These are phyloP conservation scores for Catagonus wagneri DNA, from an alignment of 2,113 vertebrate species.

Conservation along the genomic window DNA sequence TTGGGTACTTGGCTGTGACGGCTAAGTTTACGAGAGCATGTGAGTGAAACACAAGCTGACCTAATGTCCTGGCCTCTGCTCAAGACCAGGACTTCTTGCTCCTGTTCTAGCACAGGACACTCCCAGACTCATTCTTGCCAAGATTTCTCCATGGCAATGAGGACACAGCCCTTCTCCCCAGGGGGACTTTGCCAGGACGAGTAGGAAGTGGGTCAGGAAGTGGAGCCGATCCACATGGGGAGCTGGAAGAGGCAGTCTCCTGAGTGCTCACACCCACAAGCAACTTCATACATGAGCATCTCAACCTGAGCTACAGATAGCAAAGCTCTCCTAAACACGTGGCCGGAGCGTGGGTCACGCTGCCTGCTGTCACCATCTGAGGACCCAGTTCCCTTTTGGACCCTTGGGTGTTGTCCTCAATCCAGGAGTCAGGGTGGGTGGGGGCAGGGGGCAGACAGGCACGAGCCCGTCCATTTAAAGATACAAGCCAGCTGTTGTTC, in stretches of 20 bases:
- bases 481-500: not conserved
- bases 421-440: fast-evolving
- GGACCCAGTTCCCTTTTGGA: not conserved
- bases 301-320: not conserved
- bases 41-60: not conserved
- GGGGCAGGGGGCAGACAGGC: no score
- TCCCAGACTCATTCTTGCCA: not conserved
- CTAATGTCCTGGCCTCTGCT: not conserved
- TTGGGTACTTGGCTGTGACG: not conserved
- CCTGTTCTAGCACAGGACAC: not conserved
- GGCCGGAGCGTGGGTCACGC: fast-evolving
- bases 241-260: not conserved
- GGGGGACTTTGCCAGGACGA: not conserved
- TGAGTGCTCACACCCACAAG: no score
- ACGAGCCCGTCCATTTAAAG: not conserved
- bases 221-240: fast-evolving
- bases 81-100: not conserved
- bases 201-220: not conserved
- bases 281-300: not conserved
- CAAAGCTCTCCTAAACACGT: not conserved
- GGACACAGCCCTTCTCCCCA: not conserved
- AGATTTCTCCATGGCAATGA: not conserved
- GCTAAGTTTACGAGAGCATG: not conserved
- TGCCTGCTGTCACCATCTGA: not conserved
- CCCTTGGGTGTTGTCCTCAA: not conserved